Evolutionary conservation across 35 echinoderm and acorn worm species (phyloP).

Genomic region (Apostichopus parvimensis): DNA sequence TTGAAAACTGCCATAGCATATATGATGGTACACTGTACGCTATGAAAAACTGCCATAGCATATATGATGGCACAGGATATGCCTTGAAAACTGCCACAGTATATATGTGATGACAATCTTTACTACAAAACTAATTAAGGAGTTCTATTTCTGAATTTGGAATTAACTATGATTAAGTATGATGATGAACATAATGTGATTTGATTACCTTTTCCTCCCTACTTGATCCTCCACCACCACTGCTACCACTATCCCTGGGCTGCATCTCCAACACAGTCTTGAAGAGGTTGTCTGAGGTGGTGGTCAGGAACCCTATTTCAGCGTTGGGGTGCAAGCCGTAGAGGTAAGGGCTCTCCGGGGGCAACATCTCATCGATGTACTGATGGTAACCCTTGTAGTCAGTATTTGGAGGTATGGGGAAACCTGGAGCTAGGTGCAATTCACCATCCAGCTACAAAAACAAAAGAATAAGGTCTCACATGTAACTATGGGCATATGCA

Average conservation of each 20-base stretch:
- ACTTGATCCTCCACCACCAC: constrained; percentile 82
- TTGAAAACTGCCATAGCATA: too few species aligned
- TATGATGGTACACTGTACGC: too few species aligned
- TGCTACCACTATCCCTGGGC: constrained; percentile 82
- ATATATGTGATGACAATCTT: too few species aligned
- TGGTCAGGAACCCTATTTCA: constrained; percentile 98
- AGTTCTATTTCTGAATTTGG: too few species aligned
- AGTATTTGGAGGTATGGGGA: constrained; percentile 93
- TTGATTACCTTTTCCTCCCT: constrained; percentile 91
- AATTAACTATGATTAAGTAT: too few species aligned
- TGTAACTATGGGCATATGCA: too few species aligned
- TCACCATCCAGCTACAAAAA: constrained; percentile 85
- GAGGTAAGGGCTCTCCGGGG: constrained; percentile 96
- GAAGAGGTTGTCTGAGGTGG: constrained; percentile 96
- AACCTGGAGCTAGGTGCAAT: constrained; percentile 89
- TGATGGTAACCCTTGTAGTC: constrained; percentile 97
- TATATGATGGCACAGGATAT: too few species aligned
- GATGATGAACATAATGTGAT: too few species aligned
- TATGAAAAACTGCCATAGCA: too few species aligned
- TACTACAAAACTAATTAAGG: too few species aligned
- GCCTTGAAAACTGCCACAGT: too few species aligned
- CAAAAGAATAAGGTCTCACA: too few species aligned
- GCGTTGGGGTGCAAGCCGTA: constrained; percentile 99
- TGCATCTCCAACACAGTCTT: constrained; percentile 98
- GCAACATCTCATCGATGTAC: constrained; percentile 98